A percentile compares a stretch with the other conserved stretches of the same genome.
Evolutionary conservation across 2,888 invertebrate genomes (phyloP).

Genomic region (Acronicta leporina): DNA sequence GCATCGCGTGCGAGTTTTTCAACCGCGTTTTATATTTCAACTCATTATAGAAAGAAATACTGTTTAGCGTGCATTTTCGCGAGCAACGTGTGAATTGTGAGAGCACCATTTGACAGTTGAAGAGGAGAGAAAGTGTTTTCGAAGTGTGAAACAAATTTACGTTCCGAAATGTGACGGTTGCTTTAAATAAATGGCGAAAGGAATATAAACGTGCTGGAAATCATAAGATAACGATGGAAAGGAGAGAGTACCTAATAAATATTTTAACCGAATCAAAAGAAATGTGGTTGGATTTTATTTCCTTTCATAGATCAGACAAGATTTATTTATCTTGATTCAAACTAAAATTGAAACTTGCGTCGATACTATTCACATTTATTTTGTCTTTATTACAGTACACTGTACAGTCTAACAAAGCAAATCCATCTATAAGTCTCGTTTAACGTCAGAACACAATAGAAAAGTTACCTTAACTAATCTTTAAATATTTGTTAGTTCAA

Average conservation of each 20-base stretch:
- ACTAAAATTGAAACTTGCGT: too few relatives aligned
- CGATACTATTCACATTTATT: too few relatives aligned
- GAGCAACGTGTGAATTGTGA: slow-evolving; percentile 56
- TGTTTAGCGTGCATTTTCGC: slow-evolving; percentile 45
- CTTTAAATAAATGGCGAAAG: slow-evolving; percentile 21
- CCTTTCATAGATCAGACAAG: slow-evolving; percentile 23
- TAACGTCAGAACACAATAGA: too few relatives aligned
- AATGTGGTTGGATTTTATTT: slow-evolving; percentile 24
- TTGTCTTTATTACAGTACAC: too few relatives aligned
- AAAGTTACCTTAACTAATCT: too few relatives aligned
- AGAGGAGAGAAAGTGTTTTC: slow-evolving; percentile 42
- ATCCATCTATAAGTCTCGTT: neutral
- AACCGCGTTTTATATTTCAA: slow-evolving; percentile 58
- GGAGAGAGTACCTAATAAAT: slow-evolving; percentile 18
- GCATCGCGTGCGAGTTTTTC: slow-evolving; percentile 63
- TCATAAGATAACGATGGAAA: slow-evolving; percentile 22
- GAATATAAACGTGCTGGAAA: slow-evolving; percentile 19
- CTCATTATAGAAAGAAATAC: slow-evolving; percentile 60
- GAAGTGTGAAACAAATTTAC: slow-evolving; percentile 17
- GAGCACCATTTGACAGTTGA: slow-evolving; percentile 54
- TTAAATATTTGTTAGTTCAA: neutral
- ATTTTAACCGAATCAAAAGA: slow-evolving; percentile 18
- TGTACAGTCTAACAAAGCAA: too few relatives aligned
- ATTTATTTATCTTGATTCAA: slow-evolving; percentile 6
- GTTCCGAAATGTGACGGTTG: slow-evolving; percentile 18